Evolutionary conservation across 2,113 vertebrate genomes (phyloP).

Genomic region (Onychostruthus taczanowskii): DNA sequence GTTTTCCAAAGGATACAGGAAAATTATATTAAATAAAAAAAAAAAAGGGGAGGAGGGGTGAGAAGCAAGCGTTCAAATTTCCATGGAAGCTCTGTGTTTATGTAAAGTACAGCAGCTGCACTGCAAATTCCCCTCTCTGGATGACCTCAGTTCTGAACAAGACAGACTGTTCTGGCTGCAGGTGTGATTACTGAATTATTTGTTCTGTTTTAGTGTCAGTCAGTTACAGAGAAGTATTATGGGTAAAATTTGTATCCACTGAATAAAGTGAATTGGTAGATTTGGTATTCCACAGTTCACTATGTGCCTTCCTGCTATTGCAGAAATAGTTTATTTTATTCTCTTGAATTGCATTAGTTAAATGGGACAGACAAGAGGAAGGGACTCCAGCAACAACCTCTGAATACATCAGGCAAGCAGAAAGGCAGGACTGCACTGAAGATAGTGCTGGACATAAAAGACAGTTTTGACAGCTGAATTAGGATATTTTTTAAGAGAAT

Average conservation of each 20-base stretch:
- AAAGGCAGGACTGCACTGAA: background rate
- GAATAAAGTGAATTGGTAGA: slow-evolving; percentile 49
- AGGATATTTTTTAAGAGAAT: background rate
- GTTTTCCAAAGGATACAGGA: background rate
- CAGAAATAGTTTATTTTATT: slow-evolving; percentile 45
- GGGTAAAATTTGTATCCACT: slow-evolving; percentile 25
- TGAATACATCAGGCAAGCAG: slow-evolving; percentile 25
- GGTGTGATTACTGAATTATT: slow-evolving; percentile 64
- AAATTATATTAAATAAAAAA: background rate
- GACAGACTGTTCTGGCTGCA: slow-evolving; percentile 58
- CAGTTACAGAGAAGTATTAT: slow-evolving; percentile 39
- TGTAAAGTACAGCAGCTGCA: slow-evolving; percentile 58
- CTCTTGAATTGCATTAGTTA: slow-evolving; percentile 43
- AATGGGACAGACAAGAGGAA: slow-evolving; percentile 41
- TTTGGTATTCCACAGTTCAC: slow-evolving; percentile 49
- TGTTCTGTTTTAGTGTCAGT: slow-evolving; percentile 60
- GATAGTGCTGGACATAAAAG: background rate
- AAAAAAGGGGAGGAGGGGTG: no score
- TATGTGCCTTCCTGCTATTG: slow-evolving; percentile 50
- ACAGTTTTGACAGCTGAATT: background rate
- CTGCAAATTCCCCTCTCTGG: slow-evolving; percentile 25
- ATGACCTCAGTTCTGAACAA: slow-evolving; percentile 60
- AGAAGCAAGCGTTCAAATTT: slow-evolving; percentile 22
- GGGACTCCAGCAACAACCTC: background rate
- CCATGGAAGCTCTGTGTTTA: slow-evolving; percentile 44